Evolutionary conservation across 2,113 vertebrate genomes (phyloP), one percentile per base, ranked within the genome.

Genomic region (Takifugu bimaculatus): DNA sequence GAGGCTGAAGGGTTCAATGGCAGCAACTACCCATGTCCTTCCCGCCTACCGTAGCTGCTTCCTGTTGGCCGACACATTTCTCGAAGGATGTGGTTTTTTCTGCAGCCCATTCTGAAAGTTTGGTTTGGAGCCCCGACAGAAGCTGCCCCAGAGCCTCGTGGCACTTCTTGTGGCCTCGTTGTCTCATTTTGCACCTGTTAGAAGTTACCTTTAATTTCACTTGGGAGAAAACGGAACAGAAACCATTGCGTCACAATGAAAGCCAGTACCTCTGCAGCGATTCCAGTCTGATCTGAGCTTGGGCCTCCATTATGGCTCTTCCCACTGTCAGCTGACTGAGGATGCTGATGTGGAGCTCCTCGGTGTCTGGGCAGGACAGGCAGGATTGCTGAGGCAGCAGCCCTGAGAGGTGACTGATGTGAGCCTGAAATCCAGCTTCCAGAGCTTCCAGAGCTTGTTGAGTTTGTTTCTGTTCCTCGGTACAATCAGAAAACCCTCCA

Each of bases 81-180:
- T 93, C 93, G n/a, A 92, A 93, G 43, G 94, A 95, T 2, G 53
- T 26, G 3, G 92, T 90, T 57, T 79, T 77, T 0, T 75, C 77
- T 14, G 77, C 72, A 27, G 88, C 68, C 55, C 75, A 88, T 39
- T 88, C 83, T 6, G 71, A 55, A 35, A 96, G 90, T n/a, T 65
- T 60, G 7, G 71, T 67, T 76, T 93, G 90, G 57, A 88, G 59
- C n/a, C 80, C 84, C 26, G 81, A 80, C 25, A 99, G 89, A 64
- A 63, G 29, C 55, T 70, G 67, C 43, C 65, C 69, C 3, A 96
- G 62, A 29, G 93, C 82, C 48, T 92, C 82, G 59, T 91, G 92
- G 43, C 68, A 75, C 65, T 84, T 80, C 68, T 26, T 80, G 72
- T 92, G 93, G 58, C 48, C 66, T 62, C 74, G 64, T 49, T 92